A percentile compares a stretch with the other conserved stretches of the same genome.
Conservation (phyloP, 2,888 invertebrate genomes). For the Pristionchus entomophagus region DNA sequence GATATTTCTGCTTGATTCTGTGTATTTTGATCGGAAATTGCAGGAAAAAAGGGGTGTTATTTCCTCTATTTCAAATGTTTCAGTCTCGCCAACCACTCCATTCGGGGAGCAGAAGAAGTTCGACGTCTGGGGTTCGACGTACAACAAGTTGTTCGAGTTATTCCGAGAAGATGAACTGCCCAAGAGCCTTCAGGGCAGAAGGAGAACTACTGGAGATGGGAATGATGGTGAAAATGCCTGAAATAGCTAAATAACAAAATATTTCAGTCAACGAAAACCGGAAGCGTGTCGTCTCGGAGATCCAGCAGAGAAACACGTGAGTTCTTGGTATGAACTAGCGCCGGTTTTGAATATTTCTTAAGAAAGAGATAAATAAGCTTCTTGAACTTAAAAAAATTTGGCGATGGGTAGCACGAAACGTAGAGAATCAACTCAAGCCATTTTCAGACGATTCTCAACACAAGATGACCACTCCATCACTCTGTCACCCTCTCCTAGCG, state of each 20-base stretch:
- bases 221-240: background rate
- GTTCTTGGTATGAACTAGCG: background rate
- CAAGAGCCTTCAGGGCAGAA: background rate
- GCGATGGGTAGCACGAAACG: too few relatives aligned
- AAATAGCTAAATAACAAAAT: background rate
- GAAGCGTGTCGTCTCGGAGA: background rate
- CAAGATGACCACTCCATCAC: constrained; percentile 2
- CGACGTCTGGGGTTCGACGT: constrained; percentile 45
- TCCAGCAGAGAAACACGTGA: constrained; percentile 13
- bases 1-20: too few relatives aligned
- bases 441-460: background rate
- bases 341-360: background rate
- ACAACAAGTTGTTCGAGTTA: constrained; percentile 41
- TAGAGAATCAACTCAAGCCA: background rate
- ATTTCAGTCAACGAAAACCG: constrained; percentile 27
- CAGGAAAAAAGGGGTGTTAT: background rate
- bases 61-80: background rate
- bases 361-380: too few relatives aligned
- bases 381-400: too few relatives aligned
- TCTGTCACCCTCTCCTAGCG: background rate
- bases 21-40: background rate
- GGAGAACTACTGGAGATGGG: background rate
- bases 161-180: constrained; percentile 41
- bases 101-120: constrained; percentile 37
- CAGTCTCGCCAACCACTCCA: background rate